Conservation (phyloP, 2,113 vertebrate genomes). For the Motacilla alba region DNA sequence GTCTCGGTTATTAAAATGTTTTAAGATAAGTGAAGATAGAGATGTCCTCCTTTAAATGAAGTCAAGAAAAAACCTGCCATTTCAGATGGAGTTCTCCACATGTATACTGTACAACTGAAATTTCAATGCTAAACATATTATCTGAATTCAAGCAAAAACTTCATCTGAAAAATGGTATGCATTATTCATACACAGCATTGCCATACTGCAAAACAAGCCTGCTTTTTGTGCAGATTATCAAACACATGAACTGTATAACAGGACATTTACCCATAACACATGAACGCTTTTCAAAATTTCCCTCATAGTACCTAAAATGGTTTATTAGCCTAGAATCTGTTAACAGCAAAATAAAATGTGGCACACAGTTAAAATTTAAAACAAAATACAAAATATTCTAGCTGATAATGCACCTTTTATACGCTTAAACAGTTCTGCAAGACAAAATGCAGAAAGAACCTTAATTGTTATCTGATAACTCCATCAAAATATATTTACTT, state of each 20-base stretch:
- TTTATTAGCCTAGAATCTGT: background rate
- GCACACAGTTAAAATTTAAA: background rate
- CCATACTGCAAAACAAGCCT: background rate
- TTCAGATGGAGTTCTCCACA: slow-evolving; percentile 50
- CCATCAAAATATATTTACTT: background rate
- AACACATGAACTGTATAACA: background rate
- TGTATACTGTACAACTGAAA: slow-evolving; percentile 17
- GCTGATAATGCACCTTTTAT: background rate
- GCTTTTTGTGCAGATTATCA: background rate
- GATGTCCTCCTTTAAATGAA: slow-evolving; percentile 62
- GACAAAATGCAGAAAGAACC: background rate
- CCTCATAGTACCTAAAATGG: background rate
- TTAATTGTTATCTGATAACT: background rate
- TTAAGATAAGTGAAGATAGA: slow-evolving; percentile 74
- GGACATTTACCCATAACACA: background rate
- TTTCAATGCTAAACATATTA: background rate
- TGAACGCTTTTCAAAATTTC: background rate
- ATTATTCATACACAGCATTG: background rate
- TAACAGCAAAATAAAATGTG: background rate
- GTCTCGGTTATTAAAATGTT: slow-evolving; percentile 75
- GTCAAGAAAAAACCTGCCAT: slow-evolving; percentile 17
- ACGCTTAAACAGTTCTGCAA: background rate
- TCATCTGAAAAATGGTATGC: background rate
- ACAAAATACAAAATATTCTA: background rate
- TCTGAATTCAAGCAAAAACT: slow-evolving; percentile 6